Percentiles rank a stretch among this genome's conserved stretches.
These are phyloP conservation scores for Sphenodon punctatus DNA, from an alignment of 2,797 vertebrate species.

Conservation along the genomic window DNA sequence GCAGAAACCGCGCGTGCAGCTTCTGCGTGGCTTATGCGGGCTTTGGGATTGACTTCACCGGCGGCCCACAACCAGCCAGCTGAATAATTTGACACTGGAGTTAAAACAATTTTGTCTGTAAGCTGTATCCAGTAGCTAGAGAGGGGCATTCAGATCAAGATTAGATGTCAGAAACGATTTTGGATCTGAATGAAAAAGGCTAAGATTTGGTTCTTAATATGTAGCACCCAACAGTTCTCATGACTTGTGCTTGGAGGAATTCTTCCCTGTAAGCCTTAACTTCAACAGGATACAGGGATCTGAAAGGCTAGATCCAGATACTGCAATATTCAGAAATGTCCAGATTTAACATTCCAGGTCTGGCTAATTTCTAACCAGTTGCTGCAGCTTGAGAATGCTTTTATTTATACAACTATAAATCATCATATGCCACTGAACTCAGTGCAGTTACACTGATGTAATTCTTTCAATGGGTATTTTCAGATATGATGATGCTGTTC, in stretches of 20 bases:
- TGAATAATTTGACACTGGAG: not conserved
- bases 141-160: not conserved
- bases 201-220: not conserved
- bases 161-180: not conserved
- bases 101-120: not conserved
- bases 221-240: not conserved
- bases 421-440: not conserved
- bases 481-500: no score
- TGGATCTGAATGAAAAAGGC: not conserved
- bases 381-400: not conserved
- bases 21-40: no score
- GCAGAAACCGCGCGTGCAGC: no score
- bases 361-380: not conserved
- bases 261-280: not conserved
- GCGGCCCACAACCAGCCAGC: not conserved
- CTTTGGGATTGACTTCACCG: no score
- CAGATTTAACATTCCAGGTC: not conserved
- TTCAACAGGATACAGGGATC: not conserved
- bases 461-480: no score
- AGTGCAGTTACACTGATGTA: not conserved
- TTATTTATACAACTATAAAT: not conserved
- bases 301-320: not conserved
- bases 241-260: not conserved
- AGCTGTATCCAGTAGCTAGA: not conserved
- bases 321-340: no score